Evolutionary conservation across 2,113 vertebrate species (phyloP).

Genomic region (Myiopsitta monachus): DNA sequence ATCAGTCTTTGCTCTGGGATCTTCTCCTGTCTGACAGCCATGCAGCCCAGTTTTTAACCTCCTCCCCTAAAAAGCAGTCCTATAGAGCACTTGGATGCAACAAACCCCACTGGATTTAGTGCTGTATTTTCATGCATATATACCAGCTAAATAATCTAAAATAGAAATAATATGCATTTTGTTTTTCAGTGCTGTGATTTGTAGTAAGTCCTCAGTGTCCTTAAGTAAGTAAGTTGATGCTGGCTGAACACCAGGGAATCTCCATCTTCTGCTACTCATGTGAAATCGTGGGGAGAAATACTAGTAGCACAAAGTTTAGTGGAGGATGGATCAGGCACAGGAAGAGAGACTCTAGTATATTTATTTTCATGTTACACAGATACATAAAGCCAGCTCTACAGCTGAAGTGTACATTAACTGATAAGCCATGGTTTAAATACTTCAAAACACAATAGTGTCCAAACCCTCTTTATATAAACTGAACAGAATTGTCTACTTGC

Average conservation of each 20-base stretch:
- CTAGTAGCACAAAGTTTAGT: not conserved
- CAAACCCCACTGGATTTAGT: not conserved
- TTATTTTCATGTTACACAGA: not conserved
- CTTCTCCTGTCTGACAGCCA: not conserved
- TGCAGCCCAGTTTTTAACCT: not conserved
- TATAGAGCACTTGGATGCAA: not conserved
- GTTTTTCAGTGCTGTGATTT: not conserved
- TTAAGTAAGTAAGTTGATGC: not conserved
- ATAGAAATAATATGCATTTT: not conserved
- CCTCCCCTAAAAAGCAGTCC: not conserved
- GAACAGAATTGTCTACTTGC: not conserved
- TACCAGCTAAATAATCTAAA: not conserved
- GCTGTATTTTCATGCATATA: not conserved
- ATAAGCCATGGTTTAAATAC: not conserved
- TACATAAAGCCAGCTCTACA: not conserved
- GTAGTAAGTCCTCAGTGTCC: not conserved
- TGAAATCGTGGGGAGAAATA: not conserved
- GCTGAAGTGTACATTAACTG: not conserved
- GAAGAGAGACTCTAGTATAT: not conserved
- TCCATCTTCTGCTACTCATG: not conserved
- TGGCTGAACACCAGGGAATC: not conserved
- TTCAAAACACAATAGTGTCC: not conserved
- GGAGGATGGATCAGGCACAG: not conserved
- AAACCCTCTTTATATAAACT: not conserved
- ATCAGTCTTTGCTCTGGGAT: not conserved